Base-by-base conservation (phyloP, 1,140 invertebrate genomes). In the Manduca sexta region DNA sequence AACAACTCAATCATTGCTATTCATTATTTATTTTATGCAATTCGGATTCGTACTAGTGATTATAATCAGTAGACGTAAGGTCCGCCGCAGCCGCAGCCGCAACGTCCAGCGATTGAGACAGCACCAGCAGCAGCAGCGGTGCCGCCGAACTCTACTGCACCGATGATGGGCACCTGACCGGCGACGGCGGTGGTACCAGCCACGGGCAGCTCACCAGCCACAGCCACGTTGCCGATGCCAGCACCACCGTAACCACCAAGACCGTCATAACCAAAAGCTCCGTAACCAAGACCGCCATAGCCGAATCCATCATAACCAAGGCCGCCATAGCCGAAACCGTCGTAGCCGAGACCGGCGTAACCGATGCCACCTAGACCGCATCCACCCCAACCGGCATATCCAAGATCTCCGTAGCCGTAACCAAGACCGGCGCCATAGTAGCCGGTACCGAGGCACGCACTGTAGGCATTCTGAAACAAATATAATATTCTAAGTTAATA, bases 41-140 rank as follows among this genome's bases (percentile, higher is more conserved):
- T n/a, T n/a, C n/a, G n/a, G n/a, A n/a, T n/a, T n/a, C n/a, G n/a
- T n/a, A n/a, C n/a, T n/a, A n/a, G n/a, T n/a, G n/a, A n/a, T n/a
- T n/a, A n/a, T 26, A 8, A 10, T n/a, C 18, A 16, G n/a, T 12
- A 29, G 8, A 8, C 21, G 21, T 26, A 26, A 26, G 21, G 21
- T 26, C 45, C 31, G 2, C 52, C 52, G 35, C 52, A 45, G n/a
- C 49, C 49, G 7, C 51, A 51, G 16, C 39, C 54, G 38, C 59
- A 62, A 15, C 49, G 52, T 29, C 59, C 59, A 7, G 37, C 13
- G 40, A 58, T 63, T 39, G 52, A 40, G 13, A 63, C 60, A 33
- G 39, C 7, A 26, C 60, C 59, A 15, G 26, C 40, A 5, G 59
- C 59, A 8, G 45, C 34, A 14, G 53, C 40, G 3, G n/a, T 13